These are phyloP conservation scores for Semicossyphus pulcher DNA, from an alignment of 2,113 vertebrate species.

Conservation along the genomic window DNA sequence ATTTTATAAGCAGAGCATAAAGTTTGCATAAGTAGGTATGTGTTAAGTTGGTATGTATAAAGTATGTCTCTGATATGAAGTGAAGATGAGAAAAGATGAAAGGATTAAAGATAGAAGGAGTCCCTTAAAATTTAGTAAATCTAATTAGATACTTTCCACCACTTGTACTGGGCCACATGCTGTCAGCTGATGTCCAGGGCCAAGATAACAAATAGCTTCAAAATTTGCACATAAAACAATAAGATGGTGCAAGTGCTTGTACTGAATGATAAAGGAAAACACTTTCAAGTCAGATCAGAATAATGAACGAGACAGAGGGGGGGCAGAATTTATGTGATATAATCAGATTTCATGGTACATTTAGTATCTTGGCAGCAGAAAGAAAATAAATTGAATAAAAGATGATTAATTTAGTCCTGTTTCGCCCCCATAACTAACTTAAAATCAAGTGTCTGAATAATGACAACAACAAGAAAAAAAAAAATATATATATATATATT, in stretches of 20 bases:
- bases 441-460: too few relatives aligned
- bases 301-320: not conserved
- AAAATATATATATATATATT: too few relatives aligned
- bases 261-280: conserved; percentile 12
- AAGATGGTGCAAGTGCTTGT: conserved; percentile 14
- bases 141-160: not conserved
- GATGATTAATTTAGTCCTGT: not conserved
- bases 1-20: too few relatives aligned
- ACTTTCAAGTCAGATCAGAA: not conserved
- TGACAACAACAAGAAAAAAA: not conserved
- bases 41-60: too few relatives aligned
- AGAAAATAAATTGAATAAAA: not conserved
- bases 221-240: conserved; percentile 11
- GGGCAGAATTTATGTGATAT: not conserved
- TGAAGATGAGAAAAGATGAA: too few relatives aligned
- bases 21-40: too few relatives aligned
- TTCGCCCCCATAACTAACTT: not conserved
- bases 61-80: too few relatives aligned
- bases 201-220: conserved; percentile 25
- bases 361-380: not conserved
- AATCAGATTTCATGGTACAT: not conserved
- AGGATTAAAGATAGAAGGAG: not conserved
- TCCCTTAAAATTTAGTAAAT: not conserved
- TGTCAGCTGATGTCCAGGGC: not conserved
- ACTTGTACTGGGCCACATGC: not conserved